These are phyloP conservation scores for Chionodraco myersi DNA, from an alignment of 2,113 vertebrate species.

Conservation along the genomic window DNA sequence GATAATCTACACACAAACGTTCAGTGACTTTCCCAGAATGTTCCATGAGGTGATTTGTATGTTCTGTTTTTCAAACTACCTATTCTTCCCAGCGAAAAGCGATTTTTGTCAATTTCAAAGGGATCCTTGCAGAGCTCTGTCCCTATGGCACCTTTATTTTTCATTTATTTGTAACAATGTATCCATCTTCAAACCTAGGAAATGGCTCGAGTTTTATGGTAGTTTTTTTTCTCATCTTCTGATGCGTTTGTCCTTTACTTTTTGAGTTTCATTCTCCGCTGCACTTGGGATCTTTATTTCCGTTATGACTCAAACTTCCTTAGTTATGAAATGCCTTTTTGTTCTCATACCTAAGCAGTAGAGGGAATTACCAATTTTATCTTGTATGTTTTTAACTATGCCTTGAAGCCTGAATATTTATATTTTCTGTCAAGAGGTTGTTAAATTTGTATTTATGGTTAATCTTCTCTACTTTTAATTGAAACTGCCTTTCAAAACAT, in stretches of 20 bases:
- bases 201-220: conserved; percentile 4
- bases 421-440: background rate
- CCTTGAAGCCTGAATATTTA: background rate
- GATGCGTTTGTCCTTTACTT: conserved; percentile 26
- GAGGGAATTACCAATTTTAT: conserved; percentile 6
- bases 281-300: conserved; percentile 2
- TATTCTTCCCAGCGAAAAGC: background rate
- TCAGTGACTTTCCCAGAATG: background rate
- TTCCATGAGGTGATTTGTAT: conserved; percentile 8
- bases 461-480: background rate
- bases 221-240: conserved; percentile 1
- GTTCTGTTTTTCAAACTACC: background rate
- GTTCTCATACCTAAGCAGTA: background rate
- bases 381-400: conserved; percentile 3
- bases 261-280: conserved; percentile 36
- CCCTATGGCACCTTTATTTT: conserved; percentile 3
- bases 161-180: conserved; percentile 16
- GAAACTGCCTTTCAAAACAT: background rate
- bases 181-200: background rate
- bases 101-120: conserved; percentile 12
- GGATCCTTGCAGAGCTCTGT: conserved; percentile 5
- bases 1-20: background rate
- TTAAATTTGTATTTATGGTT: background rate
- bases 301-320: conserved; percentile 17
- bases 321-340: conserved; percentile 19